Conservation (phyloP, 2,888 invertebrate species). For the Morpho achilles region DNA sequence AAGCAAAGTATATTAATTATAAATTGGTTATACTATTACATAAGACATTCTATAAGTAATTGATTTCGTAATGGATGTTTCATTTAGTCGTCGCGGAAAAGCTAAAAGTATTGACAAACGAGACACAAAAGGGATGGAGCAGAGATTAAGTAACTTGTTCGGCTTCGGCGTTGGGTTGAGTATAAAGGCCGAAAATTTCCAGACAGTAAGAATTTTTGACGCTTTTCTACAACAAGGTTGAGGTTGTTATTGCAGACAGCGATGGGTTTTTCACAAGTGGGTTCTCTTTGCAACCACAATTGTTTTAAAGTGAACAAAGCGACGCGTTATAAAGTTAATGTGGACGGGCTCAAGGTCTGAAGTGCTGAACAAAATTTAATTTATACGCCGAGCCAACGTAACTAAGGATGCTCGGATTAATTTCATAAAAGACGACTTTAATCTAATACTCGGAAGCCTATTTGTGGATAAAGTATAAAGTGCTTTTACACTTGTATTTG, state of each 20-base stretch:
- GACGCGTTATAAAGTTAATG: slow-evolving; percentile 43
- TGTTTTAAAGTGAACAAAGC: slow-evolving; percentile 46
- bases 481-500: slow-evolving; percentile 21
- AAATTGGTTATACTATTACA: too few relatives aligned
- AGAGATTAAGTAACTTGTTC: slow-evolving; percentile 65
- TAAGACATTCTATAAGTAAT: too few relatives aligned
- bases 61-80: too few relatives aligned
- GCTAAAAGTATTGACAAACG: slow-evolving; percentile 63
- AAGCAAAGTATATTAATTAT: too few relatives aligned
- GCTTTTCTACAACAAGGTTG: slow-evolving; percentile 49
- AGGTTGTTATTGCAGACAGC: slow-evolving; percentile 42
- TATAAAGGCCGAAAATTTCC: slow-evolving; percentile 62
- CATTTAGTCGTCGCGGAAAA: slow-evolving; percentile 40
- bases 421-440: slow-evolving; percentile 28
- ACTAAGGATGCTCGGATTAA: slow-evolving; percentile 29
- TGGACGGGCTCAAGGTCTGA: slow-evolving; percentile 38
- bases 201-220: slow-evolving; percentile 59
- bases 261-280: slow-evolving; percentile 55
- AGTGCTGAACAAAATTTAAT: slow-evolving; percentile 39
- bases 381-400: slow-evolving; percentile 28
- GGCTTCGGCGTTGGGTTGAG: slow-evolving; percentile 51
- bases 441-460: slow-evolving; percentile 27
- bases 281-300: slow-evolving; percentile 46
- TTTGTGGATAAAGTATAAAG: slow-evolving; percentile 23
- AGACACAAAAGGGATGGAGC: slow-evolving; percentile 54